phyloP scores from a whole-genome alignment of 2,797 vertebrate genomes.

The Phataginus tricuspis region DNA sequence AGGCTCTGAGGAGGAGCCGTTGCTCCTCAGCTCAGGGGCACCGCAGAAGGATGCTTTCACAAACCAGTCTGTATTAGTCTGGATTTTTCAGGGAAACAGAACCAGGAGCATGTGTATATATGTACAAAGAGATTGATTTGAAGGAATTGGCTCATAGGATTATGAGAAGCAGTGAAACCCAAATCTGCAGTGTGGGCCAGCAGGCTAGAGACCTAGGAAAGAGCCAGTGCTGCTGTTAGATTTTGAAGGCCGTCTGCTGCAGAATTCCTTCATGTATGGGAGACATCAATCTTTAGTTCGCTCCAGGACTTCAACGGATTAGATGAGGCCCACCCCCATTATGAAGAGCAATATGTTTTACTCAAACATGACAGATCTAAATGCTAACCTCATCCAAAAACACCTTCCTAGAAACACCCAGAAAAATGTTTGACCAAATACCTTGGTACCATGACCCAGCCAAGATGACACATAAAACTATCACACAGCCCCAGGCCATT shows the following conservation, averaged over 20 bases:
- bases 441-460: not conserved
- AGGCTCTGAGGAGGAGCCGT: not conserved
- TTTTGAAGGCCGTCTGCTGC: not conserved
- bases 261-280: not conserved
- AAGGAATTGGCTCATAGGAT: not conserved
- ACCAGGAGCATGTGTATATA: not conserved
- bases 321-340: not conserved
- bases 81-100: not conserved
- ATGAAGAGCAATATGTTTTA: not conserved
- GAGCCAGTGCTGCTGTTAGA: fast-evolving
- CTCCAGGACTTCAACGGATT: not conserved
- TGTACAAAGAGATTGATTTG: not conserved
- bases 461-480: not conserved
- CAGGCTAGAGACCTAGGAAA: not conserved
- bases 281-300: not conserved
- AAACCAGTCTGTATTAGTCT: not conserved
- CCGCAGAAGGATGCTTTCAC: not conserved
- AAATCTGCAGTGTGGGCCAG: not conserved
- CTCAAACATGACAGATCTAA: not conserved
- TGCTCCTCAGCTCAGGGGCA: fast-evolving
- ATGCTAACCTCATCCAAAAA: not conserved
- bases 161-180: not conserved
- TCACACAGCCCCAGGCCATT: not conserved
- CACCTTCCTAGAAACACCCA: not conserved
- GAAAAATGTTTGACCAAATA: not conserved